A percentile compares a stretch with the other conserved stretches of the same genome.
These are phyloP conservation scores for Gryon sp. DNA, from an alignment of 1,140 invertebrate species.

Conservation along the genomic window DNA sequence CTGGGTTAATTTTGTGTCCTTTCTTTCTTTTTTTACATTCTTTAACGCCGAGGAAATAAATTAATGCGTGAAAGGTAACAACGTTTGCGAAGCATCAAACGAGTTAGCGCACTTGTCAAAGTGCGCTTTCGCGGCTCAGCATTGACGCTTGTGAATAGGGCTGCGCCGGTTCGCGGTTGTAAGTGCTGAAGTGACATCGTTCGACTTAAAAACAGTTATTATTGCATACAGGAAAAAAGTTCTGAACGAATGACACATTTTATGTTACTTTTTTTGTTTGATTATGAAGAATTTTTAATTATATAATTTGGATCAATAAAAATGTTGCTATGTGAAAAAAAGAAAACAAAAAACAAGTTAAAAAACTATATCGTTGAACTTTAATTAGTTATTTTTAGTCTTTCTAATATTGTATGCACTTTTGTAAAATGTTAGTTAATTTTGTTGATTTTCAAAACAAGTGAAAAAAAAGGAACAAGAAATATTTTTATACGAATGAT, in stretches of 20 bases:
- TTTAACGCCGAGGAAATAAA: too few species aligned
- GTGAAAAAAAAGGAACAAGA: too few species aligned
- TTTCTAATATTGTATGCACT: not conserved
- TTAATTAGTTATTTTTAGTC: too few species aligned
- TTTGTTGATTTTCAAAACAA: too few species aligned
- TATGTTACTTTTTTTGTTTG: not conserved
- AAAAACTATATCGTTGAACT: too few species aligned
- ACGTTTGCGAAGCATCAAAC: slow-evolving; percentile 49
- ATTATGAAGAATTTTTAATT: not conserved
- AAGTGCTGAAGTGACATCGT: slow-evolving; percentile 28
- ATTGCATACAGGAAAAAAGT: too few species aligned
- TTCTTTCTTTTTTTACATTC: slow-evolving; percentile 32
- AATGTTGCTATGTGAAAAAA: too few species aligned
- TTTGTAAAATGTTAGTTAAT: not conserved
- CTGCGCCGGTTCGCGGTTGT: slow-evolving; percentile 2
- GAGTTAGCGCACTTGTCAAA: slow-evolving; percentile 42
- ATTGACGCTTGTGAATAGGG: slow-evolving; percentile 46
- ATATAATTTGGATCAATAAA: too few species aligned
- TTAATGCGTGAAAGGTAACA: slow-evolving; percentile 33
- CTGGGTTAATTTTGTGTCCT: slow-evolving; percentile 45
- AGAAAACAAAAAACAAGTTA: too few species aligned
- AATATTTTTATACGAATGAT: slow-evolving; percentile 3
- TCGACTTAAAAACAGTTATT: slow-evolving; percentile 36
- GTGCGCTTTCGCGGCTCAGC: slow-evolving; percentile 26
- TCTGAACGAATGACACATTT: slow-evolving; percentile 11